A percentile compares a stretch with the other conserved stretches of the same genome.
phyloP scores from a whole-genome alignment of 2,888 invertebrate species.

The Podotricha telesiphe region DNA sequence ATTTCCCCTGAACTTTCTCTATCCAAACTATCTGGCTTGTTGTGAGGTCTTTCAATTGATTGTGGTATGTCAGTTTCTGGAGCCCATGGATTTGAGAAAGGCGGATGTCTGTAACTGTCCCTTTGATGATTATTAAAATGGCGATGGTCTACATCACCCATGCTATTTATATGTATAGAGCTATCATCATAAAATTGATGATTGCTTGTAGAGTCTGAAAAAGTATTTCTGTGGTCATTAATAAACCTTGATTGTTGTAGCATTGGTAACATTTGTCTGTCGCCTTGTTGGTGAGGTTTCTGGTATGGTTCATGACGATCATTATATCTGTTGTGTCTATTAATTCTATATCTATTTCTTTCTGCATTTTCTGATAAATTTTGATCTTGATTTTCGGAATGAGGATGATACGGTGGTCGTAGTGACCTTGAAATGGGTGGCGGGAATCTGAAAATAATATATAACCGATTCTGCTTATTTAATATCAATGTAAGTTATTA shows the following conservation, averaged over 20 bases:
- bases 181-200: constrained; percentile 47
- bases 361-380: constrained; percentile 53
- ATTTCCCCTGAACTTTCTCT: constrained; percentile 46
- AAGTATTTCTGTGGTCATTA: constrained; percentile 46
- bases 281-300: constrained; percentile 52
- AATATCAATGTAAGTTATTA: neutral
- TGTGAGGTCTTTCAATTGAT: constrained; percentile 54
- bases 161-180: constrained; percentile 57
- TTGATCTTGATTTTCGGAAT: constrained; percentile 50
- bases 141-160: constrained; percentile 72
- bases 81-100: constrained; percentile 55
- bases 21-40: constrained; percentile 54
- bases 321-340: constrained; percentile 49
- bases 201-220: constrained; percentile 45
- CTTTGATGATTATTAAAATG: constrained; percentile 46
- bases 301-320: constrained; percentile 56
- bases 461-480: neutral
- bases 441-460: constrained; percentile 63
- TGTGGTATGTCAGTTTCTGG: constrained; percentile 51
- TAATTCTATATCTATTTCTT: constrained; percentile 56
- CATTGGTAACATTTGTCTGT: constrained; percentile 51
- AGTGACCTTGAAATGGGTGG: constrained; percentile 55
- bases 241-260: constrained; percentile 50
- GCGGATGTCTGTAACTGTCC: constrained; percentile 49
- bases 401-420: constrained; percentile 53